These are phyloP conservation scores for Halichondria panicea DNA, from an alignment of 37 sponge, comb jelly and placozoan species.

Conservation along the genomic window DNA sequence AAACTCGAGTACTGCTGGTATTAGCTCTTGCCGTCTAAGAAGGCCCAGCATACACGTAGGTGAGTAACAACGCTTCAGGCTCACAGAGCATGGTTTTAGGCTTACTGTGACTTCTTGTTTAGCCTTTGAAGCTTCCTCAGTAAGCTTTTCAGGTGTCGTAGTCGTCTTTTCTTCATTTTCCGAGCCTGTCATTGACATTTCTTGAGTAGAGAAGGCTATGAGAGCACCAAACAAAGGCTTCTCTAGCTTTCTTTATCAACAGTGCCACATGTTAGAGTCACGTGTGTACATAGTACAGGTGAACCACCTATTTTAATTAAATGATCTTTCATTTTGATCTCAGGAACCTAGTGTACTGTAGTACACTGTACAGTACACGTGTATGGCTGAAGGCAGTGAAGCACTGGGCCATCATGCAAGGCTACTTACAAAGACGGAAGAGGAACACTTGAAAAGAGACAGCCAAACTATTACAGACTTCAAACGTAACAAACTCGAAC, in stretches of 20 bases:
- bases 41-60: constrained; percentile 14
- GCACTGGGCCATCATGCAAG: constrained; percentile 24
- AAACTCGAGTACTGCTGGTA: constrained; percentile 19
- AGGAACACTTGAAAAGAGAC: constrained; percentile 52
- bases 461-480: constrained; percentile 60
- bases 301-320: too few relatives aligned
- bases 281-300: too few relatives aligned
- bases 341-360: too few relatives aligned
- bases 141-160: not conserved
- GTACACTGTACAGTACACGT: too few relatives aligned
- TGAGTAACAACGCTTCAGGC: too few relatives aligned
- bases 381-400: constrained; percentile 6
- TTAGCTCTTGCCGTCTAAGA: constrained; percentile 24
- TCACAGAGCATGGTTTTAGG: not conserved
- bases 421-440: constrained; percentile 63
- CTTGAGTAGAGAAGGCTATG: constrained; percentile 1
- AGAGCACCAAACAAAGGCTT: not conserved
- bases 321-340: too few relatives aligned
- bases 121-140: not conserved
- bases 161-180: constrained; percentile 17
- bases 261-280: not conserved
- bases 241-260: too few relatives aligned
- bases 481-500: constrained; percentile 80
- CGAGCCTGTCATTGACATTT: constrained; percentile 50
- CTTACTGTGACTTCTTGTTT: not conserved